Evolutionary conservation across 2,888 invertebrate species (phyloP).

Genomic region (Blomia tropicalis): DNA sequence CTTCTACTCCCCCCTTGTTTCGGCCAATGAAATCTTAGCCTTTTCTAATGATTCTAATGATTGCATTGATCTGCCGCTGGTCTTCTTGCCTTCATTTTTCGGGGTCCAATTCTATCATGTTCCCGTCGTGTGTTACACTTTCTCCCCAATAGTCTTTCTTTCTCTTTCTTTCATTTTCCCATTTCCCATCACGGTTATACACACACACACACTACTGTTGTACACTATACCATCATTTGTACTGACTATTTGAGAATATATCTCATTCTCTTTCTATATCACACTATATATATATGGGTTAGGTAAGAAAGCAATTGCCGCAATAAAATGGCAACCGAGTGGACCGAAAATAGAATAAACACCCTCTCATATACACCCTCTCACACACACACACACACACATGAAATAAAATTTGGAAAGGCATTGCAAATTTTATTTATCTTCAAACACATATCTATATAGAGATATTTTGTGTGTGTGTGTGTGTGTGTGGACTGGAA

Average conservation of each 20-base stretch:
- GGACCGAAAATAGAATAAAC: slow-evolving; percentile 14
- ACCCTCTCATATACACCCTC: too few relatives aligned
- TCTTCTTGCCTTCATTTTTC: not conserved
- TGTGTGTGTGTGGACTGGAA: too few relatives aligned
- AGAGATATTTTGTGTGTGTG: too few relatives aligned
- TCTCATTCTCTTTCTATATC: not conserved
- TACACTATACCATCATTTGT: too few relatives aligned
- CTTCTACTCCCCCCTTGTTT: not conserved
- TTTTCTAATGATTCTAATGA: slow-evolving; percentile 14
- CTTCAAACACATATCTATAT: not conserved
- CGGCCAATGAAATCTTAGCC: slow-evolving; percentile 7
- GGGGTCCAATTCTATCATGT: too few relatives aligned
- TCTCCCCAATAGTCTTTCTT: not conserved
- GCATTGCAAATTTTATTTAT: slow-evolving; percentile 3
- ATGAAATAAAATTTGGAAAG: too few relatives aligned
- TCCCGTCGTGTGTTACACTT: too few relatives aligned
- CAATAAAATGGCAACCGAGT: not conserved
- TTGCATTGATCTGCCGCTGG: slow-evolving; percentile 12
- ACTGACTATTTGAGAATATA: not conserved
- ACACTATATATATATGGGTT: not conserved
- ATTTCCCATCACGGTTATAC: not conserved
- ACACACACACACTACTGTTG: not conserved
- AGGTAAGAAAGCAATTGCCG: not conserved
- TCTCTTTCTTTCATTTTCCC: not conserved
- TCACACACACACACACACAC: too few relatives aligned